Conservation (phyloP, 1,140 invertebrate species). For the Drosophila kohkoa region DNA sequence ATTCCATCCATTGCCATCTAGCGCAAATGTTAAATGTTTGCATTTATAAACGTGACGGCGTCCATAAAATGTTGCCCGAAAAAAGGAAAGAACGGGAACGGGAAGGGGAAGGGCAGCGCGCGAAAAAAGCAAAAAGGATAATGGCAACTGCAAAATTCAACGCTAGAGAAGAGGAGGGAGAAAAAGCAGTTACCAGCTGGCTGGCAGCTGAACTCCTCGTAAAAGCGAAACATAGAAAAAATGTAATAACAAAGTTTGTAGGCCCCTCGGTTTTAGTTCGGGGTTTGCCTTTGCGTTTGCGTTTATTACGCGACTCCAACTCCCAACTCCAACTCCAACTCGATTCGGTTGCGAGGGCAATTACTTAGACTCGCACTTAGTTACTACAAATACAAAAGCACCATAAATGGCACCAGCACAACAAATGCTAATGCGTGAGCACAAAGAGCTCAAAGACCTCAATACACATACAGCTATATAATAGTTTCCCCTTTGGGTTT, state of each 20-base stretch:
- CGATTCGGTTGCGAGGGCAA: slow-evolving; percentile 34
- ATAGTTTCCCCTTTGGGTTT: slow-evolving; percentile 9
- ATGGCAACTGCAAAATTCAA: slow-evolving; percentile 31
- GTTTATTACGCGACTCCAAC: slow-evolving; percentile 14
- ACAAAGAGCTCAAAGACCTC: slow-evolving; percentile 7
- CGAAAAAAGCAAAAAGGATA: slow-evolving; percentile 48
- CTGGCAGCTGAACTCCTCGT: slow-evolving; percentile 11
- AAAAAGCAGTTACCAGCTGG: slow-evolving; percentile 9
- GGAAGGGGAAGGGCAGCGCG: background rate
- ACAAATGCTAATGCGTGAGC: slow-evolving; percentile 28
- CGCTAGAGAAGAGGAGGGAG: background rate
- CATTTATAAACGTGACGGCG: slow-evolving; percentile 60
- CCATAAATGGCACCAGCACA: slow-evolving; percentile 24
- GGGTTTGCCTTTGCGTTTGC: slow-evolving; percentile 14
- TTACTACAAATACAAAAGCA: slow-evolving; percentile 13
- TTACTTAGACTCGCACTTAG: slow-evolving; percentile 28
- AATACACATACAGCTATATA: too few relatives aligned
- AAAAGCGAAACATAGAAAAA: slow-evolving; percentile 31
- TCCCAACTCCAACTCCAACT: background rate
- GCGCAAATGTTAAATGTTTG: slow-evolving; percentile 49
- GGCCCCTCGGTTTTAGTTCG: slow-evolving; percentile 29
- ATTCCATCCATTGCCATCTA: background rate
- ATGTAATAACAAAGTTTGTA: slow-evolving; percentile 53
- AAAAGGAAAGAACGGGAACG: background rate
- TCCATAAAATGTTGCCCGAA: slow-evolving; percentile 38